These are phyloP conservation scores for Limnephilus marmoratus DNA, from an alignment of 2,888 invertebrate genomes.

Conservation along the genomic window DNA sequence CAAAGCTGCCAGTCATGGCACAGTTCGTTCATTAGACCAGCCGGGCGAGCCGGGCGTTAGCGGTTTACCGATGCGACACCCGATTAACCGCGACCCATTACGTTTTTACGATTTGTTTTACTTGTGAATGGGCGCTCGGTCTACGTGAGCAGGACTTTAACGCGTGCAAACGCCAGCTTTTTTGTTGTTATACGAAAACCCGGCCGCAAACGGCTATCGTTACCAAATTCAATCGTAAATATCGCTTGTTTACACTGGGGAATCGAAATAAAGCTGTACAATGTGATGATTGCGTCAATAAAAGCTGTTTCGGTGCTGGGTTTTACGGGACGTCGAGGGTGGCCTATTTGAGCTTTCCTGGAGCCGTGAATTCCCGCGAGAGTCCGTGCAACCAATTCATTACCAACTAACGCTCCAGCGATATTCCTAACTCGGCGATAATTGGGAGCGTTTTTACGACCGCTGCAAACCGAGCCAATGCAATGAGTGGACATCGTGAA, in stretches of 20 bases:
- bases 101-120: conserved; percentile 24
- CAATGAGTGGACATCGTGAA: background rate
- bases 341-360: background rate
- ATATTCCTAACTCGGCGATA: background rate
- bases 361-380: background rate
- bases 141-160: conserved; percentile 17
- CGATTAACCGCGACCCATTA: conserved; percentile 30
- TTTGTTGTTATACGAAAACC: conserved; percentile 11
- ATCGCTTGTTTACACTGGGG: conserved; percentile 28
- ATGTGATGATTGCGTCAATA: background rate
- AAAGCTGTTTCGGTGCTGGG: background rate
- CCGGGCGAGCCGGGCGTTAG: conserved; percentile 4
- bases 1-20: background rate
- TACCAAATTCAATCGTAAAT: conserved; percentile 40
- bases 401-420: background rate
- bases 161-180: background rate
- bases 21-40: background rate
- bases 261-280: conserved; percentile 31
- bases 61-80: conserved; percentile 34
- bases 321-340: conserved; percentile 6
- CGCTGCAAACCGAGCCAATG: background rate
- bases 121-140: conserved; percentile 16
- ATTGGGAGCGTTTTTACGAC: background rate
- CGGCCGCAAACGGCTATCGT: conserved; percentile 10
- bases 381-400: background rate